Base-by-base conservation (phyloP, 2,888 invertebrate species). In the Lithosia quadra region DNA sequence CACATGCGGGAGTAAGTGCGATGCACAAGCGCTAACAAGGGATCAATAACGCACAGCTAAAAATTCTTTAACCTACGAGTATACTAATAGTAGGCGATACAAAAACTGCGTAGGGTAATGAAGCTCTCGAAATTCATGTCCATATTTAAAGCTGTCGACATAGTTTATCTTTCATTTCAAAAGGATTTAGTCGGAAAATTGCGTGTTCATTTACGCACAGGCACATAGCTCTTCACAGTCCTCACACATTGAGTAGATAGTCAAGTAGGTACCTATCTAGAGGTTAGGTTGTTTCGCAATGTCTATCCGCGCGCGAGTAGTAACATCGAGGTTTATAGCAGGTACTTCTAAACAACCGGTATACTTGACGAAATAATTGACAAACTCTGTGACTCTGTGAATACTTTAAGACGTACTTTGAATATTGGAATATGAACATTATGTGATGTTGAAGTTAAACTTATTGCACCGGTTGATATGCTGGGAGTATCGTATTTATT, bases 171-270 rank as follows among this genome's bases (percentile, higher is more conserved):
- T 53, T 53, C 2, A 33, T n/a, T 53, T n/a, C 11, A 39, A 60
- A 39, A 13, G 22, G 28, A 24, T 13, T 33, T 21, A 28, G 49
- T 11, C 33, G 53, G 13, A 62, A 55, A 56, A n/a, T 24, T 15
- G 39, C 24, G 56, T 62, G n/a, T n/a, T n/a, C n/a, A n/a, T n/a
- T n/a, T n/a, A n/a, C 56, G 60, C 15, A 39, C 24, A 28, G 13
- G 36, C 62, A 58, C 67, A 63, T 33, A 57, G 57, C 62, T 62
- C 33, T 57, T 43, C 62, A 49, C 43, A 34, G 34, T 57, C 33
- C 62, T 43, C 62, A 49, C 43, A 34, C 49, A 34, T 39, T 43
- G 62, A 56, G 66, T 71, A 69, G 73, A 69, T 68, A 72, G 49
- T 34, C 60, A 73, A 67, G 67, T n/a, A n/a, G n/a, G n/a, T 67